Base-by-base conservation (phyloP, 2,888 invertebrate genomes). In the Microplitis deprimator region DNA sequence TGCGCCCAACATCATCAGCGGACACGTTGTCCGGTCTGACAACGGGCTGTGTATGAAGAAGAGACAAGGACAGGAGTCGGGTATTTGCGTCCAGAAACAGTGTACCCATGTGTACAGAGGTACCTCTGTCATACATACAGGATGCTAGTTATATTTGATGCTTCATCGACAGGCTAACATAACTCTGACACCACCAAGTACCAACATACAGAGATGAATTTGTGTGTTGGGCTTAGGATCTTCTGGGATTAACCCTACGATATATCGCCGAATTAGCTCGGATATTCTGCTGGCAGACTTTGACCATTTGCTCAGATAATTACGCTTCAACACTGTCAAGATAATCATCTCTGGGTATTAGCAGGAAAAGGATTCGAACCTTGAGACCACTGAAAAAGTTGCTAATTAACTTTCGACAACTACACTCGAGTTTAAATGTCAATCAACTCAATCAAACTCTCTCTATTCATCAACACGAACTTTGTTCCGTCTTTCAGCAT, bases 201-300 rank as follows among this genome's bases (percentile, higher is more conserved):
- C 50, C 13, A 50, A 50, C 50, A 50, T 50, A 50, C 50, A 13
- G 50, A 50, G 50, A 50, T 50, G 50, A 50, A 50, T 50, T 13
- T 50, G 50, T 50, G 50, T 50, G 50, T 13, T 50, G 50, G 10
- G 29, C 29, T 50, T 1, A 79, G 83, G 82, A 81, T 83, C 83
- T 81, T 82, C 81, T 77, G 80, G 79, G 81, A 81, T 83, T 83
- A 82, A 78, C 77, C 77, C 76, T 80, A 69, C 70, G 76, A 77
- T 76, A 72, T 50, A 50, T 50, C 50, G 79, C 38, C 75, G 80
- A 82, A 83, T 83, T 82, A 83, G 80, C 76, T 82, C 81, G 80
- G 81, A 82, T 82, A 82, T 80, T 29, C 81, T 50, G 50, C 82
- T 78, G 74, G 29, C 41, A 61, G 40, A 41, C 20, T 40, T 41